A percentile compares a stretch with the other conserved stretches of the same genome.
These are phyloP conservation scores for Odocoileus hemionus DNA, from an alignment of 2,113 vertebrate species.

Conservation along the genomic window DNA sequence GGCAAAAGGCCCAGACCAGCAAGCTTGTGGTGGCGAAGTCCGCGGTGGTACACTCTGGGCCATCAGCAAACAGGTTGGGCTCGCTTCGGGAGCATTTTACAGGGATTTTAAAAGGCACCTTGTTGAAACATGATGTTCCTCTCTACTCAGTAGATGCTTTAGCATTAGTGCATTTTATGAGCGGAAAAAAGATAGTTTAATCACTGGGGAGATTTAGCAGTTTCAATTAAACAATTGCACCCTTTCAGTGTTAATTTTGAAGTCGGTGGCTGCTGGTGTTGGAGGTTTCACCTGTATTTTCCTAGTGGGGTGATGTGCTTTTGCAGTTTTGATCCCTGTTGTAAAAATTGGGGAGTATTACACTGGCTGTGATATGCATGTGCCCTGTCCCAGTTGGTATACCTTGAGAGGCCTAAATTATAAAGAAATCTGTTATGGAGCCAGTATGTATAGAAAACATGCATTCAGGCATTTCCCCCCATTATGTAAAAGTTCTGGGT, in stretches of 20 bases:
- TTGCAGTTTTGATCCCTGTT: background rate
- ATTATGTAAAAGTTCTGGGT: background rate
- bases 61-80: slow-evolving; percentile 78
- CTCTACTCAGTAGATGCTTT: slow-evolving; percentile 56
- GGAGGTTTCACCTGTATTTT: background rate
- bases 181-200: slow-evolving; percentile 22
- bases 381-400: background rate
- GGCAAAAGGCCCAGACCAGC: slow-evolving; percentile 70
- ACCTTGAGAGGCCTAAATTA: background rate
- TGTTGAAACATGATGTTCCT: slow-evolving; percentile 77
- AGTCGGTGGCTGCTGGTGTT: background rate
- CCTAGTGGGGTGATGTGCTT: background rate
- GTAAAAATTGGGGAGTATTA: background rate
- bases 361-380: background rate
- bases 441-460: background rate
- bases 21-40: slow-evolving; percentile 63
- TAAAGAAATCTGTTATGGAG: background rate
- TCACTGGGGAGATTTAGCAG: slow-evolving; percentile 18
- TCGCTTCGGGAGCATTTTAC: slow-evolving; percentile 73
- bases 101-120: slow-evolving; percentile 73
- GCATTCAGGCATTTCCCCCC: no score
- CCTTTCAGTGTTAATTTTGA: slow-evolving; percentile 14
- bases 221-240: slow-evolving; percentile 28
- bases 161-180: slow-evolving; percentile 54
- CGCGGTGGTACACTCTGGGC: slow-evolving; percentile 64